These are phyloP conservation scores for Pedetes capensis DNA, from an alignment of 2,113 vertebrate species.

Conservation along the genomic window DNA sequence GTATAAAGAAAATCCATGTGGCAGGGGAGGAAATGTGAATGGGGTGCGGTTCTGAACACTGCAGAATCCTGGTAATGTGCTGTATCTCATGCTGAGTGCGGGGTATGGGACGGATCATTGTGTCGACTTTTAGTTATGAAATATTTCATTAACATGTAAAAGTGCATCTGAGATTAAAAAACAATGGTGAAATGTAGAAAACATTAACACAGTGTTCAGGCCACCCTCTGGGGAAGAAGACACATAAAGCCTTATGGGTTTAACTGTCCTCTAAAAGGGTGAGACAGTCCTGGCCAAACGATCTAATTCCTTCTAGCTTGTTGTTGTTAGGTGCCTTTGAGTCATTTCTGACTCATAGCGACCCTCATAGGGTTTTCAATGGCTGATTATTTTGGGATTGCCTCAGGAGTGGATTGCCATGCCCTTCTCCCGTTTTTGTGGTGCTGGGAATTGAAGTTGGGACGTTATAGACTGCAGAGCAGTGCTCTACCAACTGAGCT, in stretches of 20 bases:
- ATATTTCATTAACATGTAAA: neutral
- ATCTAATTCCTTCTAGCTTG: accelerated
- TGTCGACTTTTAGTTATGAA: neutral
- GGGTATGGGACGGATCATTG: neutral
- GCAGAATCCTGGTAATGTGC: too few species aligned
- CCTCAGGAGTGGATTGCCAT: too few species aligned
- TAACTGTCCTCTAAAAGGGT: neutral
- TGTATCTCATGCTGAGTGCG: accelerated
- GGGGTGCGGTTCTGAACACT: accelerated
- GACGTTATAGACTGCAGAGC: too few species aligned
- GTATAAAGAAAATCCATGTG: neutral
- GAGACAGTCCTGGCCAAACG: neutral
- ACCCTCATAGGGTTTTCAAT: too few species aligned
- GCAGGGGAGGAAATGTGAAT: accelerated
- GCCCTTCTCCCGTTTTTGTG: too few species aligned
- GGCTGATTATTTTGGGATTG: too few species aligned
- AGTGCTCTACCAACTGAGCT: too few species aligned
- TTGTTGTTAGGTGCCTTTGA: too few species aligned
- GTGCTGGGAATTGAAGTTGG: too few species aligned
- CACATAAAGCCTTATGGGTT: neutral
- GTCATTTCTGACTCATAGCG: too few species aligned
- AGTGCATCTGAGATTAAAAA: neutral
- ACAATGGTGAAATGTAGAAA: neutral
- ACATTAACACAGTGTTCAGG: neutral
- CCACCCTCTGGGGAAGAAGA: neutral